Evolutionary conservation across 64 coral and sea anemone genomes (phyloP).

Genomic region (Cladopsammia gracilis): DNA sequence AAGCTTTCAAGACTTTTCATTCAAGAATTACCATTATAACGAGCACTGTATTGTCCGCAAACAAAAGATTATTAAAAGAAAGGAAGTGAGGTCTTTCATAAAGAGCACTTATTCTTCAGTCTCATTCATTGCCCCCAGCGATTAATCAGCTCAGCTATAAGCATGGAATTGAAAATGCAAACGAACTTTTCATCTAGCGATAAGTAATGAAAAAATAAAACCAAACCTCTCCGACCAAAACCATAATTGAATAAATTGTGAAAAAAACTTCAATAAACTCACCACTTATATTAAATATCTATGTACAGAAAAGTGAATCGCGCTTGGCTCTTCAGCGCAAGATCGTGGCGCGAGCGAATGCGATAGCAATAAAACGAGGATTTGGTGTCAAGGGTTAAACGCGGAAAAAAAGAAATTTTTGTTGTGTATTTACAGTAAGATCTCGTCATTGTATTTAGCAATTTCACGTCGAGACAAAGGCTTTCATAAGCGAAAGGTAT

Average conservation of each 20-base stretch:
- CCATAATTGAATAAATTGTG: slow-evolving; percentile 91
- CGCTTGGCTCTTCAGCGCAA: not conserved
- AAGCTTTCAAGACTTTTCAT: slow-evolving; percentile 82
- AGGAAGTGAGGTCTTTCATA: slow-evolving; percentile 92
- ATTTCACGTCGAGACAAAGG: slow-evolving; percentile 88
- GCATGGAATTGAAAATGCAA: slow-evolving; percentile 95
- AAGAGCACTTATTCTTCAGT: slow-evolving; percentile 91
- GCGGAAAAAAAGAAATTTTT: slow-evolving; percentile 23
- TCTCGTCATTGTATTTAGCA: slow-evolving; percentile 68
- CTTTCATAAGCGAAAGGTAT: slow-evolving; percentile 88
- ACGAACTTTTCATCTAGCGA: slow-evolving; percentile 52
- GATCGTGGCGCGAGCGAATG: not conserved
- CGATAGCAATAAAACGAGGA: not conserved
- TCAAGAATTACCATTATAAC: slow-evolving; percentile 96
- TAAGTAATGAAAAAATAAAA: slow-evolving; percentile 79
- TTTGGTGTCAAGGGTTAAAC: slow-evolving; percentile 16
- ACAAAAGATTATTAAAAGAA: slow-evolving; percentile 98
- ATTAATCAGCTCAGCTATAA: slow-evolving; percentile 89
- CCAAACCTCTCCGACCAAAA: slow-evolving; percentile 58
- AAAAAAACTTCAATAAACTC: slow-evolving; percentile 81
- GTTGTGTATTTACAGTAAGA: slow-evolving; percentile 81
- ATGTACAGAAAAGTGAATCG: slow-evolving; percentile 40
- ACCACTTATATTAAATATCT: slow-evolving; percentile 73
- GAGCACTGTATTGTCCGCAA: slow-evolving; percentile 87
- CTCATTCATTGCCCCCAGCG: slow-evolving; percentile 87